Conservation (phyloP, 2,113 vertebrate genomes). For the Rhynchomys soricoides region DNA sequence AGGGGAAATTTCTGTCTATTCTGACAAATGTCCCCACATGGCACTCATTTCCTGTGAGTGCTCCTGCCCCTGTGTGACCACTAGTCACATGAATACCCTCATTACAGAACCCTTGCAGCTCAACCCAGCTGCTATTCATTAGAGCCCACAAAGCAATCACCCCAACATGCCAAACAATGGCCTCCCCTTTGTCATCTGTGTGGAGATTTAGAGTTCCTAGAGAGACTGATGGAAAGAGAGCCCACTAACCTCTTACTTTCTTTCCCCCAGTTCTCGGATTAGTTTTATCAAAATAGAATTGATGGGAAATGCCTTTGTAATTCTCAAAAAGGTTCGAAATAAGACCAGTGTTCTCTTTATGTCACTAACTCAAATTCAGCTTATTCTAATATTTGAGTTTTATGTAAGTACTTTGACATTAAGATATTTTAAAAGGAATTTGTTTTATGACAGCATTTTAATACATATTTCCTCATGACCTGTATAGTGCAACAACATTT, state of each 20-base stretch:
- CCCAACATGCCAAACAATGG: background rate
- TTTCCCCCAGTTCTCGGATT: background rate
- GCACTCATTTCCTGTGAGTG: background rate
- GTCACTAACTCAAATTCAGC: background rate
- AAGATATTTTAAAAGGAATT: background rate
- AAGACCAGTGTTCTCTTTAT: background rate
- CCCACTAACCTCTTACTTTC: background rate
- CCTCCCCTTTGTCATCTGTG: background rate
- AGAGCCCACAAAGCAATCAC: background rate
- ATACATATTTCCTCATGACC: background rate
- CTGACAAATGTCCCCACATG: background rate
- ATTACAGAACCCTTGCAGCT: background rate
- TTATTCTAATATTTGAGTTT: background rate
- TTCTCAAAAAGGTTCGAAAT: background rate
- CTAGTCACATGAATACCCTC: background rate
- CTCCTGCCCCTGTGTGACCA: background rate
- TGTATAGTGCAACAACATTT: background rate
- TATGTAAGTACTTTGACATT: background rate
- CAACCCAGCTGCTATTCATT: background rate
- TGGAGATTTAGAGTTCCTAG: background rate
- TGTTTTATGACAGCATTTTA: background rate
- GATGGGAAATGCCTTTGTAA: background rate
- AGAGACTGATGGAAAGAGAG: background rate
- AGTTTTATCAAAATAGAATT: background rate
- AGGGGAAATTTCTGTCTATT: background rate